These are phyloP conservation scores for Hycleus phaleratus DNA, from an alignment of 1,140 invertebrate species.

Conservation along the genomic window DNA sequence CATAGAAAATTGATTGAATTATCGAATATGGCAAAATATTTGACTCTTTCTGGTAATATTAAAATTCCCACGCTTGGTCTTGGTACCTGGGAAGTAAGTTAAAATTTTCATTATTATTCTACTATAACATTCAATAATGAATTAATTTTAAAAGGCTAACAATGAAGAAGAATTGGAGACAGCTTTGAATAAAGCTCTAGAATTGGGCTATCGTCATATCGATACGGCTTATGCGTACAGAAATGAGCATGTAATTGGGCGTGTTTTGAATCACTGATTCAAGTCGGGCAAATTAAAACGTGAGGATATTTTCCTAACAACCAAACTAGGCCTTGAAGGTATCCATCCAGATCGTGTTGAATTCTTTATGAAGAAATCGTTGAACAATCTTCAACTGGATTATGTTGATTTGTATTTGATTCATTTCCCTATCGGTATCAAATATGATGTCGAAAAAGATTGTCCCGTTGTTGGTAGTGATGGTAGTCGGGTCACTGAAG, in stretches of 20 bases:
- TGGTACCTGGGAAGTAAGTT: not conserved
- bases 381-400: slow-evolving; percentile 63
- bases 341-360: slow-evolving; percentile 58
- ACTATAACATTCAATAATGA: not conserved
- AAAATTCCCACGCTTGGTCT: no score
- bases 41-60: not conserved
- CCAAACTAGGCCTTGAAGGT: slow-evolving; percentile 58
- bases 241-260: slow-evolving; percentile 74
- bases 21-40: not conserved
- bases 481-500: slow-evolving; percentile 57
- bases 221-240: slow-evolving; percentile 75
- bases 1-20: no score
- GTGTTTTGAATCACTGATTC: slow-evolving; percentile 65
- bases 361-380: slow-evolving; percentile 62
- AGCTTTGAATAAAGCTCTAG: slow-evolving; percentile 56
- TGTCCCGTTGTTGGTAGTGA: slow-evolving; percentile 41
- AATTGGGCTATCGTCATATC: slow-evolving; percentile 67
- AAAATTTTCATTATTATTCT: not conserved
- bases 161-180: slow-evolving; percentile 57
- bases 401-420: slow-evolving; percentile 83
- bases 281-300: slow-evolving; percentile 57
- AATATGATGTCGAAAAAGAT: slow-evolving; percentile 40
- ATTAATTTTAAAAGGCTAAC: slow-evolving; percentile 45
- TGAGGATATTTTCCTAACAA: slow-evolving; percentile 73
- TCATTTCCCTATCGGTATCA: slow-evolving; percentile 68